Evolutionary conservation across 1,140 invertebrate genomes (phyloP).

Genomic region (Drosophila saltans): DNA sequence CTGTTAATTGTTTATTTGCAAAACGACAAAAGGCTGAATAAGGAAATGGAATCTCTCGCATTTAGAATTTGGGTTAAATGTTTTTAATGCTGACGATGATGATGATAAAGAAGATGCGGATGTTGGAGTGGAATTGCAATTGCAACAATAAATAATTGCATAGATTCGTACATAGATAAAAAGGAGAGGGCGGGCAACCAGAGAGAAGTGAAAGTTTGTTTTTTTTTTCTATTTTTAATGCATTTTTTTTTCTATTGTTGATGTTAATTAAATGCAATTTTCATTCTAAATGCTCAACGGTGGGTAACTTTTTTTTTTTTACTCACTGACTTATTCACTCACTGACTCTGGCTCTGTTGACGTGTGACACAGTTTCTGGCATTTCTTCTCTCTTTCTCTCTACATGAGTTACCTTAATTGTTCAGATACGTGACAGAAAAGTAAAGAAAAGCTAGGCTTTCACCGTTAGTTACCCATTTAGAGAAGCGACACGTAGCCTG

Average conservation of each 20-base stretch:
- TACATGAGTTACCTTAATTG: slow-evolving; percentile 51
- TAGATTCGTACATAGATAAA: slow-evolving; percentile 1
- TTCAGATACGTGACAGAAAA: slow-evolving; percentile 53
- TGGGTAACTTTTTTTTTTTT: slow-evolving; percentile 26
- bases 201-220: slow-evolving; percentile 42
- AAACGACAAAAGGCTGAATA: slow-evolving; percentile 28
- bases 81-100: slow-evolving; percentile 39
- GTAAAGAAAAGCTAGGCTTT: slow-evolving; percentile 12
- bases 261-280: slow-evolving; percentile 47
- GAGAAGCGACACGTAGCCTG: slow-evolving; percentile 6
- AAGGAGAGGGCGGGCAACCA: background rate
- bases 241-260: slow-evolving; percentile 3
- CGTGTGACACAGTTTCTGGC: slow-evolving; percentile 52
- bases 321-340: background rate
- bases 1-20: slow-evolving; percentile 53
- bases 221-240: background rate
- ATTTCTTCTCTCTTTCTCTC: background rate
- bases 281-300: slow-evolving; percentile 48
- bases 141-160: slow-evolving; percentile 42
- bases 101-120: slow-evolving; percentile 3
- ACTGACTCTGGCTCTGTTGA: slow-evolving; percentile 17
- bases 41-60: slow-evolving; percentile 40
- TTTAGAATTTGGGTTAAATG: slow-evolving; percentile 60
- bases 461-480: slow-evolving; percentile 7
- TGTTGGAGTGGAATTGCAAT: slow-evolving; percentile 26